These are phyloP conservation scores for Carlito syrichta DNA, from an alignment of 2,113 vertebrate species.

Conservation along the genomic window DNA sequence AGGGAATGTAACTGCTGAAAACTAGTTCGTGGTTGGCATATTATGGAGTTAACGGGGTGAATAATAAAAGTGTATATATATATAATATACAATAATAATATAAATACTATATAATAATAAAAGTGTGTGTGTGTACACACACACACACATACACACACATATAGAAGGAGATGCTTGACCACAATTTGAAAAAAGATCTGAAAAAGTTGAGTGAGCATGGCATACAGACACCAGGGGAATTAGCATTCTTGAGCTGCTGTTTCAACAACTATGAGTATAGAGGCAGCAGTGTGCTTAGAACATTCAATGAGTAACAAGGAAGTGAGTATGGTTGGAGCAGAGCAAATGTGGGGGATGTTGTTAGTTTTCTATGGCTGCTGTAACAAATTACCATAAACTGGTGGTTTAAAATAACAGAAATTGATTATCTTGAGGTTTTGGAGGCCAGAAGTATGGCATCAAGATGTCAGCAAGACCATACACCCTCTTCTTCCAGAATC, in stretches of 20 bases:
- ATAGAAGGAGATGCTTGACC: background rate
- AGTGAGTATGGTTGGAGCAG: background rate
- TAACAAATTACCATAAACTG: background rate
- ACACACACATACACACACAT: no score
- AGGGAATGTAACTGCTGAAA: conserved; percentile 86
- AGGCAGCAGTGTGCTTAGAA: background rate
- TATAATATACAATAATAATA: no score
- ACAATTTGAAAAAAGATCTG: background rate
- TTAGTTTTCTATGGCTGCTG: background rate
- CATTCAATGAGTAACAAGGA: background rate
- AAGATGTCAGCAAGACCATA: background rate
- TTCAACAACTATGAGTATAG: background rate
- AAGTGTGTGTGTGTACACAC: no score
- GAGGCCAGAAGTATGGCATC: background rate
- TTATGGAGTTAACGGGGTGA: conserved; percentile 88
- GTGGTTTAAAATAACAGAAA: background rate
- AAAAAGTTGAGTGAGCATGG: background rate
- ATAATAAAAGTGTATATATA: conserved; percentile 90
- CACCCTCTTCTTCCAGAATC: background rate
- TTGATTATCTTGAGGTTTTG: background rate
- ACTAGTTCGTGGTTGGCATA: conserved; percentile 84
- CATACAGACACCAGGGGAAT: background rate
- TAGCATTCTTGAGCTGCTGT: background rate
- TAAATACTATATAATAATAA: conserved; percentile 83
- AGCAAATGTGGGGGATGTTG: background rate